Conservation (phyloP, 2,113 vertebrate genomes). For the Chaetops frenatus region DNA sequence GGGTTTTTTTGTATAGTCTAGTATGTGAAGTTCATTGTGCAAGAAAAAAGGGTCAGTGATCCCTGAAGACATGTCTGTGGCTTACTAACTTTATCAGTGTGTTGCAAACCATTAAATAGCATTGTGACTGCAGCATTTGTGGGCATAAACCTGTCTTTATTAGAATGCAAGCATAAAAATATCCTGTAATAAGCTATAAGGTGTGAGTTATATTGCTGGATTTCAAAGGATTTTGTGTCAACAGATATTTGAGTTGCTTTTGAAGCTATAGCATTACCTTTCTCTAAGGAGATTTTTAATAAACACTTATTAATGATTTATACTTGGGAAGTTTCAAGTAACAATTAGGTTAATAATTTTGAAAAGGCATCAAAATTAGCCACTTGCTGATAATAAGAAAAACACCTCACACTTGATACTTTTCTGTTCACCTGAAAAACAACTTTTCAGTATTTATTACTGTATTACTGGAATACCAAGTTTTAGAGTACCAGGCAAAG, state of each 20-base stretch:
- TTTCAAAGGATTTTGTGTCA: neutral
- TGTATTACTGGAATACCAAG: neutral
- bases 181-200: neutral
- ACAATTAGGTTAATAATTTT: neutral
- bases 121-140: neutral
- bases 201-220: neutral
- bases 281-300: neutral
- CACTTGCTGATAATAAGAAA: neutral
- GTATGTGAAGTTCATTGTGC: neutral
- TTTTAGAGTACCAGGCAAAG: neutral
- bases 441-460: neutral
- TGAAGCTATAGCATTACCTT: neutral
- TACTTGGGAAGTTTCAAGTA: neutral
- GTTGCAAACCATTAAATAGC: neutral
- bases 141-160: neutral
- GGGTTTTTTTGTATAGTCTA: neutral
- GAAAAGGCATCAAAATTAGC: neutral
- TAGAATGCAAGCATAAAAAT: neutral
- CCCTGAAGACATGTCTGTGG: neutral
- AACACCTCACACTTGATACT: neutral
- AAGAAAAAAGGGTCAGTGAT: neutral
- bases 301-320: neutral
- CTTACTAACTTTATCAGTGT: neutral
- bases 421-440: neutral
- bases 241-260: neutral